phyloP scores from a whole-genome alignment of 2,113 vertebrate genomes.

The Perognathus longimembris region DNA sequence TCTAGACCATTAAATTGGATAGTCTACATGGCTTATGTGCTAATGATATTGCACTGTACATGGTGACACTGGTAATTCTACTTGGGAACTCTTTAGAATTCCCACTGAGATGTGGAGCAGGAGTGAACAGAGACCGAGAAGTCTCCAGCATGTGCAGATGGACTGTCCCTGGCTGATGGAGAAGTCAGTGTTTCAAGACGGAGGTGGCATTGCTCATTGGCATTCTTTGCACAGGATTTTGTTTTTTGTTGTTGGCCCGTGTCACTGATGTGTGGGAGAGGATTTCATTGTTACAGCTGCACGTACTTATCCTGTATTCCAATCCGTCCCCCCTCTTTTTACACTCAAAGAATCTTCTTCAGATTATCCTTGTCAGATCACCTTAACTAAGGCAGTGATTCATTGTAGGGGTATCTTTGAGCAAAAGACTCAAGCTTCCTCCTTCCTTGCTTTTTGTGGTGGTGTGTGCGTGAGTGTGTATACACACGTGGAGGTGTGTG shows the following conservation, averaged over 20 bases:
- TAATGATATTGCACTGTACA: not conserved
- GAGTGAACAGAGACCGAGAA: not conserved
- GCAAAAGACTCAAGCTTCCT: not conserved
- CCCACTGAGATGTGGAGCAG: not conserved
- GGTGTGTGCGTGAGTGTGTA: not conserved
- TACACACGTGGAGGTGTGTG: accelerated
- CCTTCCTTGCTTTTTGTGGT: not conserved
- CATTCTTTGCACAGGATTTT: not conserved
- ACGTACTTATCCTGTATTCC: no score
- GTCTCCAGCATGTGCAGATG: not conserved
- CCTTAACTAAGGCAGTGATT: not conserved
- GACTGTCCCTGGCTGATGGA: not conserved
- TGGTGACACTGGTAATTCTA: not conserved
- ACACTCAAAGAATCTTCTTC: not conserved
- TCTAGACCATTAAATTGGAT: not conserved
- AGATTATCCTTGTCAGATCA: not conserved
- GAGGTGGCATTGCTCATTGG: not conserved
- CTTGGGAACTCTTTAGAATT: not conserved
- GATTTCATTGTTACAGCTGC: no score
- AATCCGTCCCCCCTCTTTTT: no score
- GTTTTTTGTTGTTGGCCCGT: no score
- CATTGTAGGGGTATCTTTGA: no score
- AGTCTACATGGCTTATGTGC: not conserved
- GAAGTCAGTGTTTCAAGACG: not conserved
- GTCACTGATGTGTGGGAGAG: no score